Evolutionary conservation across 2,888 invertebrate species (phyloP), one percentile per base, ranked within the genome.

Genomic region (Lumbricus terrestris): DNA sequence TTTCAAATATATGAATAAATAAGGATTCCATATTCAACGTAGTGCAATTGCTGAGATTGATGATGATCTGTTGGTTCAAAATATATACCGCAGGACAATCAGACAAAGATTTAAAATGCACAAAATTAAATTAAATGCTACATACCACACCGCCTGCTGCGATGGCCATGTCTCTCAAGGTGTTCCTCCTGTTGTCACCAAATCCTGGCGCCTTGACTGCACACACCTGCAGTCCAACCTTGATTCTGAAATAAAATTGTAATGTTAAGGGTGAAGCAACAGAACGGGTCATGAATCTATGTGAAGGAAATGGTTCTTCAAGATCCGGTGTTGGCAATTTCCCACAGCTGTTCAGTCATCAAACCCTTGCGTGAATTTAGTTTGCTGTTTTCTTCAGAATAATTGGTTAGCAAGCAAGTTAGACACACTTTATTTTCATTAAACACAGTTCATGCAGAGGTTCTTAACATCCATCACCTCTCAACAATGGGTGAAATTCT

Each of bases 151-250:
- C 98, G 91, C 98, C 98, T 0, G 98, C 97, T 37, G 98, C 96
- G 93, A 98, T 97, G 15, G 98, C 98, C 97, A 98, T 98, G 94
- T 99, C 98, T 93, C 97, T 97, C 13, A 98, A 96, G 0, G 97
- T 98, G 85, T 97, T 97, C 95, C 98, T 98, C 90, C 98, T 96
- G 95, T 98, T 98, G 95, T 99, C 98, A 91, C 98, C 98, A 94
- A 99, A 99, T 8, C 98, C 98, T 91, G 98, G 98, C 0, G 98
- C 98, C 94, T 99, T 99, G 0, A 98, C 98, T 54, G 98, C 98
- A 90, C 97, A 98, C 6, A 99, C 97, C 95, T 98, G 98, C 47
- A 99, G 96, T 4, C 98, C 98, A 93, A 98, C 98, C 95, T 98
- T 98, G 89, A 98, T 95, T 93, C 96, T 96, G 92, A 37, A 91